Percentiles rank a stretch among this genome's conserved stretches.
These are phyloP conservation scores for Calypte anna DNA, from an alignment of 2,113 vertebrate species.

Conservation along the genomic window DNA sequence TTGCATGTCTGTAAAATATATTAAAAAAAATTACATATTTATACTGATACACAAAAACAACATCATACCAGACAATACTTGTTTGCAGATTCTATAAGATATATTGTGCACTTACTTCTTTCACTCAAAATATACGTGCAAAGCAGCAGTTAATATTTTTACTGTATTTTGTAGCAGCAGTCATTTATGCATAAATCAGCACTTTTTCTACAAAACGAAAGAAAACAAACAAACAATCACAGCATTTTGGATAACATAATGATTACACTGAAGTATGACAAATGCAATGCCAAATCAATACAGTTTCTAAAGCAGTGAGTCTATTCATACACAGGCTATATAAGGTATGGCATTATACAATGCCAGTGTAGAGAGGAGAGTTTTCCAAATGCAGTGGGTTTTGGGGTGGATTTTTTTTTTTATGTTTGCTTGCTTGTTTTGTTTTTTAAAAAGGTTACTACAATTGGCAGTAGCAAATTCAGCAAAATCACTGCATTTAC, in stretches of 20 bases:
- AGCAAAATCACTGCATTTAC: constrained; percentile 13
- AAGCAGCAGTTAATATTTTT: constrained; percentile 46
- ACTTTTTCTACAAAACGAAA: neutral
- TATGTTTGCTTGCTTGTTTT: neutral
- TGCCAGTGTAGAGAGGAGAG: neutral
- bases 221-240: neutral
- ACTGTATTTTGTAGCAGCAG: constrained; percentile 45
- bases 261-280: constrained; percentile 32
- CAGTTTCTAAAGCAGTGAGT: neutral
- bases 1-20: constrained; percentile 20
- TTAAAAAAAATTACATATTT: neutral
- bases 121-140: constrained; percentile 39
- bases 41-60: constrained; percentile 1
- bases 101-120: neutral
- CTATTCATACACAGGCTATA: constrained; percentile 20
- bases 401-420: neutral
- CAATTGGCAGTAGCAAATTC: neutral
- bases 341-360: constrained; percentile 20
- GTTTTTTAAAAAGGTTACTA: neutral
- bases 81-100: constrained; percentile 19
- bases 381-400: constrained; percentile 17
- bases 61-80: neutral
- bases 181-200: constrained; percentile 29
- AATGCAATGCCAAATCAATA: constrained; percentile 14
- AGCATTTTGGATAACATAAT: constrained; percentile 31